A percentile compares a stretch with the other conserved stretches of the same genome.
Conservation (phyloP, 2,113 vertebrate species). For the Paedocypris sp. region DNA sequence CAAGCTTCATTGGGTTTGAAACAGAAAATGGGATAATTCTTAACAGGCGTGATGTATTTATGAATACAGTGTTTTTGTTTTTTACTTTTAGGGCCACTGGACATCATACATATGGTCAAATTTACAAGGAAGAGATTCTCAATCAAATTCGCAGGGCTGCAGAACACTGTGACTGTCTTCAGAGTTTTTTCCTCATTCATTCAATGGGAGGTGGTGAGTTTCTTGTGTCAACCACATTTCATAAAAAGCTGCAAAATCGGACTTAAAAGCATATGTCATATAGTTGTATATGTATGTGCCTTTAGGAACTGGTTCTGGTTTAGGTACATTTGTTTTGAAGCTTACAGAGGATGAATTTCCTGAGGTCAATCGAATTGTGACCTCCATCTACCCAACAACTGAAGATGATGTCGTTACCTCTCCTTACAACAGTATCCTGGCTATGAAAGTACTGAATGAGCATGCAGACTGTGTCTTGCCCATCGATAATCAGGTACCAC, state of each 20-base stretch:
- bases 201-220: constrained; percentile 94
- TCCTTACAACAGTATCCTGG: constrained; percentile 90
- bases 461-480: constrained; percentile 90
- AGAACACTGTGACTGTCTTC: constrained; percentile 89
- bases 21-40: no score
- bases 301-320: constrained; percentile 88
- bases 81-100: constrained; percentile 76
- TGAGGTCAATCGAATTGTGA: constrained; percentile 84
- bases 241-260: not conserved
- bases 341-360: constrained; percentile 91
- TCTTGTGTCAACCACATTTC: not conserved
- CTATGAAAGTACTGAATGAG: constrained; percentile 89
- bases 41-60: no score
- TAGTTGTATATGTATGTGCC: not conserved
- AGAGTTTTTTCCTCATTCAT: constrained; percentile 92
- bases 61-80: no score
- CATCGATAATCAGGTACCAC: constrained; percentile 86
- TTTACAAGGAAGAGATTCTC: constrained; percentile 75
- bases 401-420: constrained; percentile 96
- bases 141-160: constrained; percentile 78
- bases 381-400: constrained; percentile 79
- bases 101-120: constrained; percentile 75
- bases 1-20: no score
- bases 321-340: constrained; percentile 82
- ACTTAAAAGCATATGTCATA: not conserved